These are phyloP conservation scores for Plagiodera versicolora DNA, from an alignment of 2,888 invertebrate species.

Conservation along the genomic window DNA sequence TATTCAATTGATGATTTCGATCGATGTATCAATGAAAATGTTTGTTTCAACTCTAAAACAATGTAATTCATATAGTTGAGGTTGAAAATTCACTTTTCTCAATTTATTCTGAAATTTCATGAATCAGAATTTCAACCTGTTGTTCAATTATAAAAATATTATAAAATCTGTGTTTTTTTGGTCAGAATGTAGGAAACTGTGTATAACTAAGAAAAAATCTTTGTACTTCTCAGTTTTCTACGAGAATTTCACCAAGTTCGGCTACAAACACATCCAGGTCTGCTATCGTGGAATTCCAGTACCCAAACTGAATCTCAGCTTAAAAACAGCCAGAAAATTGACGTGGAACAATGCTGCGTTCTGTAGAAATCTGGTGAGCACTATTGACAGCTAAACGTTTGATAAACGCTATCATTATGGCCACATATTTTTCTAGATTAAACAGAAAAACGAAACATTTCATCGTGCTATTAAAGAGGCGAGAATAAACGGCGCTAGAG, in stretches of 20 bases:
- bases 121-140: no score
- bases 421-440: constrained; percentile 20
- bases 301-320: constrained; percentile 33
- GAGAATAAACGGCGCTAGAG: constrained; percentile 44
- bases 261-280: constrained; percentile 40
- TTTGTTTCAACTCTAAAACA: no score
- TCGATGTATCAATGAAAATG: no score
- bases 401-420: neutral
- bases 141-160: no score
- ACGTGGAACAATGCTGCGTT: constrained; percentile 42
- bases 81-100: no score
- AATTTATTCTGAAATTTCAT: no score
- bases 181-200: no score
- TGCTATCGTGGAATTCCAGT: constrained; percentile 30
- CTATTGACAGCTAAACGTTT: neutral
- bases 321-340: constrained; percentile 26
- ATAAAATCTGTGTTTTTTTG: no score
- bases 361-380: constrained; percentile 16
- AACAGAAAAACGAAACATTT: constrained; percentile 29
- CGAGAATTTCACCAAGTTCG: constrained; percentile 8
- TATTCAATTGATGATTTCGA: no score
- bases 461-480: constrained; percentile 42
- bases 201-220: no score
- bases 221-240: constrained; percentile 27
- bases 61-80: no score